Conservation (phyloP, 2,888 invertebrate species). For the Cataglyphis rosenhaueri region DNA sequence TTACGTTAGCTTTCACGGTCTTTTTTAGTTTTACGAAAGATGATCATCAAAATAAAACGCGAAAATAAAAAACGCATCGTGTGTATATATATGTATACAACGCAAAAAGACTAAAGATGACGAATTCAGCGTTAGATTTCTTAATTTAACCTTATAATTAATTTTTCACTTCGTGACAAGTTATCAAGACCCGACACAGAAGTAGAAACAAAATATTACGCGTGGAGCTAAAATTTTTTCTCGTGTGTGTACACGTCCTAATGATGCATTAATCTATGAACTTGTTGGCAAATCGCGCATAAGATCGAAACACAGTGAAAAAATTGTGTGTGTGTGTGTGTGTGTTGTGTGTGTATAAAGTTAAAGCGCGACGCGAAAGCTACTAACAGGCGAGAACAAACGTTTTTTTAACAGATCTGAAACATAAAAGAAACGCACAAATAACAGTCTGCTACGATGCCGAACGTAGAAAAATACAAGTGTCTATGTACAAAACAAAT, state of each 20-base stretch:
- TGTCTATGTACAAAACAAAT: constrained; percentile 79
- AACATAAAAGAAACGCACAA: constrained; percentile 74
- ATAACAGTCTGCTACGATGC: constrained; percentile 71
- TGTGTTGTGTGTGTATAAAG: neutral
- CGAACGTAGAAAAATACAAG: constrained; percentile 81
- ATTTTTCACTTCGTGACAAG: constrained; percentile 25
- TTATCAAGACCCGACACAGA: neutral
- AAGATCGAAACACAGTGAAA: constrained; percentile 30
- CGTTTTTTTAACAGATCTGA: constrained; percentile 69
- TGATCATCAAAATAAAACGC: constrained; percentile 59
- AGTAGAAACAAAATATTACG: neutral
- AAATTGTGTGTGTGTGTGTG: neutral
- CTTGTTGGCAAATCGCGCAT: neutral
- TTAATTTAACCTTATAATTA: constrained; percentile 45
- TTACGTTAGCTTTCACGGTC: constrained; percentile 61
- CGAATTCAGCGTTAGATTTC: constrained; percentile 37
- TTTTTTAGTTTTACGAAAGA: constrained; percentile 20
- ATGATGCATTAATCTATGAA: neutral
- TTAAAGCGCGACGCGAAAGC: constrained; percentile 52
- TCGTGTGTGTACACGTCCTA: neutral
- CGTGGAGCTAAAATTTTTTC: neutral
- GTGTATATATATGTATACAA: constrained; percentile 30
- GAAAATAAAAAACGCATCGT: constrained; percentile 62
- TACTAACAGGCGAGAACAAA: constrained; percentile 59
- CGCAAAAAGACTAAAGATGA: constrained; percentile 58